phyloP scores from a whole-genome alignment of 1,140 invertebrate species.

The Callitettix versicolor region DNA sequence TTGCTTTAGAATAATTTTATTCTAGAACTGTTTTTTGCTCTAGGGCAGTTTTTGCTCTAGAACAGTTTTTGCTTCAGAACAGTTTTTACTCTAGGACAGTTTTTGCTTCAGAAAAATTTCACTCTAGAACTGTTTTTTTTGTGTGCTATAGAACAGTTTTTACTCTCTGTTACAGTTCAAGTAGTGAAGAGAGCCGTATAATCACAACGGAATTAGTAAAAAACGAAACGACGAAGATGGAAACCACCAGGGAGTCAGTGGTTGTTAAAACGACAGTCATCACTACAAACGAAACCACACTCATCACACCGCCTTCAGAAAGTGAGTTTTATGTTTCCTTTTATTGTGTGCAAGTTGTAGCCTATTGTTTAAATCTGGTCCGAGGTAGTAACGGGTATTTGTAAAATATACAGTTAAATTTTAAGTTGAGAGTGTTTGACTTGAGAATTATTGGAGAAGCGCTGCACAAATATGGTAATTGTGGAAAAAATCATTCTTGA shows the following conservation, averaged over 20 bases:
- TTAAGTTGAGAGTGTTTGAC: neutral
- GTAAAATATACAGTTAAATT: too few species aligned
- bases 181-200: neutral
- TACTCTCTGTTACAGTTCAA: neutral
- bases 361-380: neutral
- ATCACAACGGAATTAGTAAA: constrained; percentile 4
- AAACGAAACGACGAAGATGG: constrained; percentile 8
- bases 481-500: neutral
- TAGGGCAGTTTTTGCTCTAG: too few species aligned
- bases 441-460: neutral
- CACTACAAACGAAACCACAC: constrained; percentile 10
- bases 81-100: too few species aligned
- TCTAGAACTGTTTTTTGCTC: too few species aligned
- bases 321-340: constrained; percentile 1
- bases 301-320: constrained; percentile 7
- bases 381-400: neutral
- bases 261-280: constrained; percentile 10
- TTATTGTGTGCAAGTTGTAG: neutral
- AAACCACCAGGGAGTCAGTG: constrained; percentile 10
- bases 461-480: neutral
- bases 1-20: too few species aligned
- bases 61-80: too few species aligned
- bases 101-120: too few species aligned
- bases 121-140: too few species aligned
- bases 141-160: too few species aligned